These are phyloP conservation scores for Agelaius tricolor DNA, from an alignment of 2,113 vertebrate genomes.

Conservation along the genomic window DNA sequence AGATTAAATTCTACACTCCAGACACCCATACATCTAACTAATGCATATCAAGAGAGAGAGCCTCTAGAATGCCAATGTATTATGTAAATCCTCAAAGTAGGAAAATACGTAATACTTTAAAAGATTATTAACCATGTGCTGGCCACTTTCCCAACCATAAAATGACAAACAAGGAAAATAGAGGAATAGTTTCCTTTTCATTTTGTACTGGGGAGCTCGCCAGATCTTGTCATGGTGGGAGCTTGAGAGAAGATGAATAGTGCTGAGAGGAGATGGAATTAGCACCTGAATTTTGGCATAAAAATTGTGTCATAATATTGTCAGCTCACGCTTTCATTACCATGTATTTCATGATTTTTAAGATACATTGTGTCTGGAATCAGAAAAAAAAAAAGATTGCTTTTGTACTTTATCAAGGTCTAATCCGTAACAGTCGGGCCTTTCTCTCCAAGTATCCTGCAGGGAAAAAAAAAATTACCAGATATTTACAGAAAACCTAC, in stretches of 20 bases:
- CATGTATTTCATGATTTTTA: not conserved
- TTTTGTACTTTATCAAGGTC: not conserved
- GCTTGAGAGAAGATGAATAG: slow-evolving; percentile 6
- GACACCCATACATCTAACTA: not conserved
- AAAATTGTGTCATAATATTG: not conserved
- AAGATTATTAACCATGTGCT: not conserved
- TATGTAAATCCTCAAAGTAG: not conserved
- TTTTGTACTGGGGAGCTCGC: not conserved
- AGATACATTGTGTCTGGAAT: not conserved
- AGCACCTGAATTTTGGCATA: not conserved
- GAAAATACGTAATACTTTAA: not conserved
- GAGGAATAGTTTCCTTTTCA: not conserved
- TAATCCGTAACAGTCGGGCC: not conserved
- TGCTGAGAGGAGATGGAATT: not conserved
- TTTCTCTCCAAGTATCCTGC: not conserved
- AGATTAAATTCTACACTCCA: not conserved
- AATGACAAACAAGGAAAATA: not conserved
- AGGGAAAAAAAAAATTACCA: not conserved
- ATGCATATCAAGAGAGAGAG: not conserved
- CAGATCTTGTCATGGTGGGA: not conserved
- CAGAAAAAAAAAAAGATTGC: not conserved
- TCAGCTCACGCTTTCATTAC: not conserved
- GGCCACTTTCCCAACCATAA: not conserved
- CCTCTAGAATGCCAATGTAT: not conserved
- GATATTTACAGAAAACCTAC: not conserved